These are phyloP conservation scores for Platerodrilus igneus DNA, from an alignment of 2,888 invertebrate genomes.

Conservation along the genomic window DNA sequence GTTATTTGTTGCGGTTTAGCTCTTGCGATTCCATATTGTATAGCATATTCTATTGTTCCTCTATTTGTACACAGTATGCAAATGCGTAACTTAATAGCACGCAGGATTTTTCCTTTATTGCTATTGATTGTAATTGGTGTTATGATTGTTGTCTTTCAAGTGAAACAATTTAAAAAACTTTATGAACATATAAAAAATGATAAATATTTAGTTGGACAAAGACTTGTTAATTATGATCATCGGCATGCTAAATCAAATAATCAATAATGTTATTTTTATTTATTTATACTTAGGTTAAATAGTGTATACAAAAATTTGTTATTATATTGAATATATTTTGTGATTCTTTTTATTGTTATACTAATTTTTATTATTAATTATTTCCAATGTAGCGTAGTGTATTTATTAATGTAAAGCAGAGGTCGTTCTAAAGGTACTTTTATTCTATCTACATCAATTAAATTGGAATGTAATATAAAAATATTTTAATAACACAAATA, in stretches of 20 bases:
- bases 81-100: constrained; percentile 69
- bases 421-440: too few species aligned
- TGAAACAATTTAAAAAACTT: constrained; percentile 87
- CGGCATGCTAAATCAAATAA: constrained; percentile 60
- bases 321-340: constrained; percentile 11
- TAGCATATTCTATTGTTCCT: constrained; percentile 74
- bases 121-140: constrained; percentile 65
- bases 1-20: constrained; percentile 84
- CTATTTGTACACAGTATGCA: constrained; percentile 60
- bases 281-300: constrained; percentile 10
- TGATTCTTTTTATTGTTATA: too few species aligned
- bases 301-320: constrained; percentile 12
- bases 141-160: constrained; percentile 75
- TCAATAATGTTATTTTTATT: constrained; percentile 9
- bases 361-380: too few species aligned
- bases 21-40: constrained; percentile 88
- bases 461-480: too few species aligned
- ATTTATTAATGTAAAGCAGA: too few species aligned
- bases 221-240: constrained; percentile 95
- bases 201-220: constrained; percentile 94
- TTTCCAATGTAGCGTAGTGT: too few species aligned
- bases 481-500: too few species aligned
- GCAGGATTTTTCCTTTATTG: constrained; percentile 86
- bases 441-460: too few species aligned
- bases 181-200: constrained; percentile 99